Evolutionary conservation across 2,888 invertebrate species (phyloP).

Genomic region (Microdon myrmicae): DNA sequence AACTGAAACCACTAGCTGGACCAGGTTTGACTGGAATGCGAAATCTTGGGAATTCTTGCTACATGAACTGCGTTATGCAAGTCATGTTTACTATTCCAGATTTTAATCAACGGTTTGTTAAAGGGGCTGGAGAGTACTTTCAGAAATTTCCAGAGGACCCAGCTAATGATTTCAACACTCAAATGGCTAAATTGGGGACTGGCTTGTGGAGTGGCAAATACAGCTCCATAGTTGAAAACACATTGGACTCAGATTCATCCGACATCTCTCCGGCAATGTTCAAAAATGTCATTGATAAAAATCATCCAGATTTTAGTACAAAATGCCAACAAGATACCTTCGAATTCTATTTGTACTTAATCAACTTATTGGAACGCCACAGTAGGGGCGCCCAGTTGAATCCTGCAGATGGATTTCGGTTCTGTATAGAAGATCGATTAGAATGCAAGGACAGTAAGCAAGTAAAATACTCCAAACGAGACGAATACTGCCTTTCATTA

Average conservation of each 20-base stretch:
- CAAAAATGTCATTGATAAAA: conserved; percentile 87
- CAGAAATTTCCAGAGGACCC: conserved; percentile 77
- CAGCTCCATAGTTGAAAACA: conserved; percentile 73
- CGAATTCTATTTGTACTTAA: conserved; percentile 91
- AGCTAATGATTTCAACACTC: conserved; percentile 85
- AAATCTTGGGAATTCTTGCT: conserved; percentile 98
- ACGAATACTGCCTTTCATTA: conserved; percentile 87
- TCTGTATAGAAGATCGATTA: conserved; percentile 88
- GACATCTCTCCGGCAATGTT: conserved; percentile 92
- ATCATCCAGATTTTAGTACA: conserved; percentile 92
- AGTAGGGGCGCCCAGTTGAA: conserved; percentile 76
- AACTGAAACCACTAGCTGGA: conserved; percentile 86
- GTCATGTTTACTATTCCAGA: conserved; percentile 90
- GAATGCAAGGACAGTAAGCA: conserved; percentile 81
- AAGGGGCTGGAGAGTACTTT: conserved; percentile 76
- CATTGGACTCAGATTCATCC: conserved; percentile 71
- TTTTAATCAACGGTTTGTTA: conserved; percentile 81
- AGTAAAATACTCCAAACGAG: conserved; percentile 84
- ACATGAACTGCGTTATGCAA: conserved; percentile 96
- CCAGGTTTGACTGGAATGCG: conserved; percentile 92
- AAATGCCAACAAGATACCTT: conserved; percentile 98
- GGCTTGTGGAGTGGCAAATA: conserved; percentile 92
- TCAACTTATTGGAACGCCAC: conserved; percentile 81
- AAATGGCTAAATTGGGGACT: conserved; percentile 90
- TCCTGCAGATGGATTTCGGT: conserved; percentile 86